These are phyloP conservation scores for Caenorhabditis sulstoni DNA, from an alignment of 2,888 invertebrate species.

Conservation along the genomic window DNA sequence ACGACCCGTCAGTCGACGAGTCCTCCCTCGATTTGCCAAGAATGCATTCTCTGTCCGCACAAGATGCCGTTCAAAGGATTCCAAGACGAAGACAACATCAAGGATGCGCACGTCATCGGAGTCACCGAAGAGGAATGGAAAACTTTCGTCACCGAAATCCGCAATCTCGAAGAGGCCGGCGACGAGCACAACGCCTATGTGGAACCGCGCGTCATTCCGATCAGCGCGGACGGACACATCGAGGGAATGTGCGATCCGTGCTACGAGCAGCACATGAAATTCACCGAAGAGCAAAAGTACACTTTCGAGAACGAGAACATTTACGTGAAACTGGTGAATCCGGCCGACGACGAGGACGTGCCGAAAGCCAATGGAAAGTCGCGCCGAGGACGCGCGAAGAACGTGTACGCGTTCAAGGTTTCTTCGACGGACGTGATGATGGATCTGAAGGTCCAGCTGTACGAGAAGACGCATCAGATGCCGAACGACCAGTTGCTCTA, in stretches of 20 bases:
- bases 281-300: conserved; percentile 50
- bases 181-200: conserved; percentile 22
- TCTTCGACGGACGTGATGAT: conserved; percentile 67
- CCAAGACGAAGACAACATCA: conserved; percentile 23
- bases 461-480: conserved; percentile 62
- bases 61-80: conserved; percentile 47
- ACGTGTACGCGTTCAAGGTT: conserved; percentile 57
- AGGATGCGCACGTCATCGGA: conserved; percentile 56
- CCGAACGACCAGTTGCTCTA: conserved; percentile 68
- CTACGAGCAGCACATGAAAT: conserved; percentile 45
- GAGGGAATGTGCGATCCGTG: conserved; percentile 61
- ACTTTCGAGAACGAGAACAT: conserved; percentile 63
- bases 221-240: conserved; percentile 35
- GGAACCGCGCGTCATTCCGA: conserved; percentile 12
- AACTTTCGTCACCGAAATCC: conserved; percentile 42
- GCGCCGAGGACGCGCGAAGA: conserved; percentile 42
- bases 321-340: conserved; percentile 73
- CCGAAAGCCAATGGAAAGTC: conserved; percentile 41
- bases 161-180: conserved; percentile 33
- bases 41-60: conserved; percentile 62
- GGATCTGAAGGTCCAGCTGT: conserved; percentile 74
- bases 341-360: conserved; percentile 35
- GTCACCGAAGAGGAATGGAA: conserved; percentile 62
- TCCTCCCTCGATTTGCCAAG: conserved; percentile 61
- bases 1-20: conserved; percentile 35